A percentile compares a stretch with the other conserved stretches of the same genome.
These are phyloP conservation scores for Drosophila watanabei DNA, from an alignment of 1,140 invertebrate genomes.

Conservation along the genomic window DNA sequence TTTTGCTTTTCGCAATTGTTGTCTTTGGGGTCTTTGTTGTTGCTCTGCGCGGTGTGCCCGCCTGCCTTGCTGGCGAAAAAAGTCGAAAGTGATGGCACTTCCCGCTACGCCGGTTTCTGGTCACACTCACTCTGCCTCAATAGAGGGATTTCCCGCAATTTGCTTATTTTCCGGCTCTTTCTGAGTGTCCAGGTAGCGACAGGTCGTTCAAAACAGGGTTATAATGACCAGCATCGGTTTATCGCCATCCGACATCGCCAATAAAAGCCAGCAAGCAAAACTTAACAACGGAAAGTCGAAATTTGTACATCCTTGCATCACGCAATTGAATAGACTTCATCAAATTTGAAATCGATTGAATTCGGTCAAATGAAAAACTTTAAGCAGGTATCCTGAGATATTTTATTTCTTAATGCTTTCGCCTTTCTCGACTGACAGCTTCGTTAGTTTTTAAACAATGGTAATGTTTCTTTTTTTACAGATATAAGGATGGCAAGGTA, in stretches of 20 bases:
- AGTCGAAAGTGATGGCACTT: not conserved
- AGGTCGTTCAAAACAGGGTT: not conserved
- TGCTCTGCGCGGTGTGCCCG: not conserved
- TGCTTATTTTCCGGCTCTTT: not conserved
- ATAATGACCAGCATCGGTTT: not conserved
- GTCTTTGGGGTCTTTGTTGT: slow-evolving; percentile 20
- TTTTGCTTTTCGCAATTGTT: slow-evolving; percentile 14
- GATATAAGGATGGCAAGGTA: not conserved
- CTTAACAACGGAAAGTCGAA: not conserved
- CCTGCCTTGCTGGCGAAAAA: not conserved
- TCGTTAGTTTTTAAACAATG: slow-evolving; percentile 6
- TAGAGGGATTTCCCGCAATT: not conserved
- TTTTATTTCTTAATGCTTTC: not conserved
- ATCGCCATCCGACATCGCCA: not conserved
- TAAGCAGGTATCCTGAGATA: not conserved
- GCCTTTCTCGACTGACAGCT: too few species aligned
- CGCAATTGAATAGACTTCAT: not conserved
- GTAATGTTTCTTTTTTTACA: slow-evolving; percentile 9
- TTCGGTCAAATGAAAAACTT: too few species aligned
- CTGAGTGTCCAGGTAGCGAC: not conserved
- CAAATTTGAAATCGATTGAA: too few species aligned
- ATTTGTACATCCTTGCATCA: too few species aligned
- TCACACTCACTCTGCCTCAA: not conserved
- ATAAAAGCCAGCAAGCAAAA: not conserved
- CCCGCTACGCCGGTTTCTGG: not conserved